A percentile compares a stretch with the other conserved stretches of the same genome.
phyloP scores from a whole-genome alignment of 2,113 vertebrate species.

The Myiozetetes cayanensis region DNA sequence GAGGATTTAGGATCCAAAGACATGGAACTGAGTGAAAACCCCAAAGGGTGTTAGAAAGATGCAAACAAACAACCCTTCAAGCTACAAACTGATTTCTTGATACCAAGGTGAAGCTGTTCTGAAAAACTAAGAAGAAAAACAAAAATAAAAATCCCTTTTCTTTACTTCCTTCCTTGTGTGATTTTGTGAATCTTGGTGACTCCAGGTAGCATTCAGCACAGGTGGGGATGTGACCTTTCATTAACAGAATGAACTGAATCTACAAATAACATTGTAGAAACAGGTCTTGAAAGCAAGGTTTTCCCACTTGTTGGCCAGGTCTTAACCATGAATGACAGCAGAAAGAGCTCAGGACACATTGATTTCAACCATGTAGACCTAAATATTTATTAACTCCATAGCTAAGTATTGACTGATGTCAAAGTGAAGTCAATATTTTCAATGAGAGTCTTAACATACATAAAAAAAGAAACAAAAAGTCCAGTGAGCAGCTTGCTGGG shows the following conservation, averaged over 20 bases:
- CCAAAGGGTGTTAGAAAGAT: not conserved
- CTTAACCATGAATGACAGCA: not conserved
- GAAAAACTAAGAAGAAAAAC: not conserved
- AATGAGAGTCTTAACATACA: not conserved
- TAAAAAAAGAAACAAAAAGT: not conserved
- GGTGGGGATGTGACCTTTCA: not conserved
- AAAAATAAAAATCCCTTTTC: not conserved
- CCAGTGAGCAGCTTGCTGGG: not conserved
- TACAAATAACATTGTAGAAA: not conserved
- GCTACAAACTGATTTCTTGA: not conserved
- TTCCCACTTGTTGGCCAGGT: not conserved
- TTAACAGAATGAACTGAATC: not conserved
- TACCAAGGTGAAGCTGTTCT: not conserved
- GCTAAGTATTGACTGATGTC: constrained; percentile 24
- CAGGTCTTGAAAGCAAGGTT: not conserved
- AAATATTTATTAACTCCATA: constrained; percentile 24
- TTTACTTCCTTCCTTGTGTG: not conserved
- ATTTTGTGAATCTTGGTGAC: not conserved
- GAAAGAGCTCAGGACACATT: not conserved
- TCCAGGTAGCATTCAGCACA: not conserved
- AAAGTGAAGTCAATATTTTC: not conserved
- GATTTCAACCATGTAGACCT: not conserved
- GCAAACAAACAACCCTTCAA: not conserved
- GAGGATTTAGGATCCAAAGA: not conserved
- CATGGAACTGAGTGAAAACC: not conserved